Base-by-base conservation (phyloP, 2,888 invertebrate species). In the Melitaea athalia region DNA sequence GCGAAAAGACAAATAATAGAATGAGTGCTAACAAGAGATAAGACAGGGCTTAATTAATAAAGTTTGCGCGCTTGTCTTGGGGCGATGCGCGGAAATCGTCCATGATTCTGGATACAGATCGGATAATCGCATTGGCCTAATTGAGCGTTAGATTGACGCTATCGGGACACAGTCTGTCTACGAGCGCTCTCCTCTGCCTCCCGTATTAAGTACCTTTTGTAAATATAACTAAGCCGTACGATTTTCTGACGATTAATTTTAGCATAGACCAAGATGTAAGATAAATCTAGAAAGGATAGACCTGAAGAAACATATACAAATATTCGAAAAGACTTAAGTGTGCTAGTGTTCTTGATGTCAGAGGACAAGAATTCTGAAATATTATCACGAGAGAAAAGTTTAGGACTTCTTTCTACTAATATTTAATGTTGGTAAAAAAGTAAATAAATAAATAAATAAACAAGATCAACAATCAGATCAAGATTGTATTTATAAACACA, bases 21-120 rank as follows among this genome's bases (percentile, higher is more conserved):
- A 92, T 88, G 92, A 92, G 92, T 92, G 92, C 91, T 92, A 91
- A 92, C 92, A 92, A 91, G 92, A 91, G 92, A 92, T 92, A 92
- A 92, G 92, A 92, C 92, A 90, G 87, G 90, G 89, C 91, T 92
- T 92, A 92, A 92, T 92, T 92, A 92, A 92, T 92, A 92, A 92
- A 92, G 92, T 92, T 92, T 86, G 90, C 86, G 86, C 84, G 85
- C 83, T 88, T 86, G 90, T 88, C 88, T 89, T 83, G 81, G 85
- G 84, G 86, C 82, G 85, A 74, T 68, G 79, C 81, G 82, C 83
- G 83, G 81, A 78, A 85, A 87, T 83, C 85, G 84, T 78, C 80
- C 83, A 85, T 87, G 86, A 85, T 85, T 85, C 86, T 86, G 88
- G 84, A 89, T 88, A 85, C 86, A 84, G 88, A 90, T 89, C 88